Evolutionary conservation across 92 coral and sea anemone genomes (phyloP), one percentile per base, ranked within the genome.

Genomic region (Muricea muricata): DNA sequence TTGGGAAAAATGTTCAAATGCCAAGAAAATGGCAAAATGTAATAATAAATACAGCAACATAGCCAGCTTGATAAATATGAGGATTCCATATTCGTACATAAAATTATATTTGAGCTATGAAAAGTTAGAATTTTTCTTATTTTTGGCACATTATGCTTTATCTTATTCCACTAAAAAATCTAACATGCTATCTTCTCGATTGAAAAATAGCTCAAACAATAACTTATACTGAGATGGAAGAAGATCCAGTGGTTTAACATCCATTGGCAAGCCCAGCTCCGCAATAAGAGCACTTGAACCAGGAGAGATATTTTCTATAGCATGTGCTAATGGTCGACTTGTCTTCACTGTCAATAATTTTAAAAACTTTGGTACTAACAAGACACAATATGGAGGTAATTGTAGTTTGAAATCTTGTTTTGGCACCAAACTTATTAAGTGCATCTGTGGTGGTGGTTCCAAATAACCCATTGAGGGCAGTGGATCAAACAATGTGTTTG

Each of bases 291-390:
- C 80, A 66, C 90, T 94, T 60, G 97, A 75, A 21, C 99, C 99
- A 15, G 99, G 98, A 47, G 90, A 85, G 30, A 94, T 94, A 39
- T 91, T 91, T 39, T 97, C 97, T 63, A 97, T 74, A 7, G 97
- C 91, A 29, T 87, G 89, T 25, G 87, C 83, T 29, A 97, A 79
- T 13, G 91, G 88, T 73, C 91, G 93, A 13, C 91, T 88, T 21
- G 93, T 95, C 40, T 91, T 93, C 50, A 93, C 91, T 90, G 94
- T 86, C 23, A 97, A 61, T 40, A 97, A 77, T 84, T 95, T 85
- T 33, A 97, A 86, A 33, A 97, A 94, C 78, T 97, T 91, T 39
- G 94, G 93, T 66, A 94, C 85, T 69, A 90, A 89, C 58, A 91
- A 82, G 41, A 94, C 65, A 24, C 83, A 77, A 41, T 89, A 87